These are phyloP conservation scores for Salvelinus namaycush DNA, from an alignment of 2,113 vertebrate species.

Conservation along the genomic window DNA sequence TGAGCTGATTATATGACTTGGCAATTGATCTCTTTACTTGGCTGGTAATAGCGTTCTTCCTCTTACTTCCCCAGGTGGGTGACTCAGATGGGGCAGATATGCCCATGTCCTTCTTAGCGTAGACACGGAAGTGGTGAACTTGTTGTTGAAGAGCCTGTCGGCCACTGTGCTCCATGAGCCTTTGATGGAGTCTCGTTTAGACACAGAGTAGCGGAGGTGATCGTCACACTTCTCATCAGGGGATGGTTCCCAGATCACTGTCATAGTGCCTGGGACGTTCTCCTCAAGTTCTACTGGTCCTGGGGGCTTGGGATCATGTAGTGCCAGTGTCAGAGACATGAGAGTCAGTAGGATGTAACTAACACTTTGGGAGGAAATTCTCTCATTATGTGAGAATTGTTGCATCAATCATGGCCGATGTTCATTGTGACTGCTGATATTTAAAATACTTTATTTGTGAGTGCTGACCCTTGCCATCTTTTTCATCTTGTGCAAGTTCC, in stretches of 20 bases:
- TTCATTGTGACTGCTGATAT: too few species aligned
- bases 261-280: conserved; percentile 82
- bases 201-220: conserved; percentile 80
- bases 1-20: background rate
- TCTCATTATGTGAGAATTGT: too few species aligned
- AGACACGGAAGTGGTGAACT: conserved; percentile 84
- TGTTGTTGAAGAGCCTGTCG: conserved; percentile 84
- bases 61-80: conserved; percentile 75
- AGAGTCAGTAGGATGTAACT: background rate
- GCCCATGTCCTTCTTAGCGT: conserved; percentile 87
- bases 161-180: conserved; percentile 78
- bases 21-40: background rate
- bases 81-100: conserved; percentile 82
- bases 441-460: too few species aligned
- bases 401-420: too few species aligned
- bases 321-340: conserved; percentile 1
- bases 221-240: conserved; percentile 79
- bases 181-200: conserved; percentile 77
- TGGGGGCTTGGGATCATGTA: conserved; percentile 83
- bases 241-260: conserved; percentile 84
- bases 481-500: background rate
- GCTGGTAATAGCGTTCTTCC: conserved; percentile 65
- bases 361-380: background rate
- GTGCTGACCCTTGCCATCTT: too few species aligned
- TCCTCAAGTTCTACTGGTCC: conserved; percentile 80